These are phyloP conservation scores for Hystrix cristata DNA, from an alignment of 2,113 vertebrate genomes.

Conservation along the genomic window DNA sequence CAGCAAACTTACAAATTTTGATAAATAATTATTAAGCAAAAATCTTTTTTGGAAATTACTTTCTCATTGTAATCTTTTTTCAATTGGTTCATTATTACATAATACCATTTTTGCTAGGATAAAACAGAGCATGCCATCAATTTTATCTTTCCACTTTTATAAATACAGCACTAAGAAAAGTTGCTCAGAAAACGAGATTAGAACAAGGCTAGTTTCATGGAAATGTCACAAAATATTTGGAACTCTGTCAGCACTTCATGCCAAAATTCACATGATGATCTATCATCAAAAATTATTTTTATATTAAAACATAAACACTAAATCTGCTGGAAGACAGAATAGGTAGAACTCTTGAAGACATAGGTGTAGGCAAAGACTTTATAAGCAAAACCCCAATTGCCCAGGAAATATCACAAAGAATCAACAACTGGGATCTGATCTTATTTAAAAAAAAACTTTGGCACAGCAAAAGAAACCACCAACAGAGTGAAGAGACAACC, in stretches of 20 bases:
- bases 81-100: background rate
- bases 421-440: too few relatives aligned
- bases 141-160: slow-evolving; percentile 24
- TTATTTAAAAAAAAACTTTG: too few relatives aligned
- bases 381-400: too few relatives aligned
- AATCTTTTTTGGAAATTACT: background rate
- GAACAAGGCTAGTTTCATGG: slow-evolving; percentile 40
- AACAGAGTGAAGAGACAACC: too few relatives aligned
- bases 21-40: slow-evolving; percentile 54
- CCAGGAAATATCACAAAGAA: too few relatives aligned
- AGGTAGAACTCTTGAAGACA: too few relatives aligned
- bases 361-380: too few relatives aligned
- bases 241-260: slow-evolving; percentile 43
- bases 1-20: background rate
- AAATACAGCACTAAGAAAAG: slow-evolving; percentile 9
- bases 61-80: background rate
- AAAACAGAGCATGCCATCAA: background rate
- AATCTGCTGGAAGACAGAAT: too few relatives aligned
- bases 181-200: slow-evolving; percentile 46
- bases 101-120: background rate
- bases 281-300: slow-evolving; percentile 74
- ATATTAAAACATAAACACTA: background rate
- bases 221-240: slow-evolving; percentile 60
- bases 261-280: slow-evolving; percentile 71
- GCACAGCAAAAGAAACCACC: too few relatives aligned